A percentile compares a stretch with the other conserved stretches of the same genome.
phyloP scores from a whole-genome alignment of 2,797 vertebrate genomes.

The Alcedo atthis region DNA sequence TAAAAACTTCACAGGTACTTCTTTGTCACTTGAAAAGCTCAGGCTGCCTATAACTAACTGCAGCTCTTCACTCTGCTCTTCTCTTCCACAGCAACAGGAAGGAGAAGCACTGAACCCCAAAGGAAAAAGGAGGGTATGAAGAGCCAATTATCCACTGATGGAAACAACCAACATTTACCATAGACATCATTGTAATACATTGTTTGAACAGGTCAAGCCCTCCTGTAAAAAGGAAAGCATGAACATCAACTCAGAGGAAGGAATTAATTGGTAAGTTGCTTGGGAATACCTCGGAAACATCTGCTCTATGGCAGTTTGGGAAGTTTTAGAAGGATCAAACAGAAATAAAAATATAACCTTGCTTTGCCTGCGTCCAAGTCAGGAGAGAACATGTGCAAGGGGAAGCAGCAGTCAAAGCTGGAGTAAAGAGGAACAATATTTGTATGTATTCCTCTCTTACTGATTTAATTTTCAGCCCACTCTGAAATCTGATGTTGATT shows the following conservation, averaged over 20 bases:
- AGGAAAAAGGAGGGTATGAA: not conserved
- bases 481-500: constrained; percentile 62
- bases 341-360: not conserved
- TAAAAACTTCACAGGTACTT: not conserved
- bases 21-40: not conserved
- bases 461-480: constrained; percentile 9
- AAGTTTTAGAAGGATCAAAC: not conserved
- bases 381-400: not conserved
- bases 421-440: not conserved
- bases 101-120: not conserved
- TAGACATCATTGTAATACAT: not conserved
- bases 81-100: not conserved
- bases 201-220: not conserved
- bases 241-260: not conserved
- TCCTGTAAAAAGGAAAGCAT: not conserved
- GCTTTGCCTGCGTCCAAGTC: not conserved
- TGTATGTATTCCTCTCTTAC: not conserved
- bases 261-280: not conserved
- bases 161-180: not conserved
- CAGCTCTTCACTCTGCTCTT: not conserved
- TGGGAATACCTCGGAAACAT: not conserved
- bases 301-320: not conserved
- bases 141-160: not conserved
- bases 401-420: not conserved
- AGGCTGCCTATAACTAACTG: not conserved